Conservation (phyloP, 2,113 vertebrate genomes). For the Nycticryphes semicollaris region DNA sequence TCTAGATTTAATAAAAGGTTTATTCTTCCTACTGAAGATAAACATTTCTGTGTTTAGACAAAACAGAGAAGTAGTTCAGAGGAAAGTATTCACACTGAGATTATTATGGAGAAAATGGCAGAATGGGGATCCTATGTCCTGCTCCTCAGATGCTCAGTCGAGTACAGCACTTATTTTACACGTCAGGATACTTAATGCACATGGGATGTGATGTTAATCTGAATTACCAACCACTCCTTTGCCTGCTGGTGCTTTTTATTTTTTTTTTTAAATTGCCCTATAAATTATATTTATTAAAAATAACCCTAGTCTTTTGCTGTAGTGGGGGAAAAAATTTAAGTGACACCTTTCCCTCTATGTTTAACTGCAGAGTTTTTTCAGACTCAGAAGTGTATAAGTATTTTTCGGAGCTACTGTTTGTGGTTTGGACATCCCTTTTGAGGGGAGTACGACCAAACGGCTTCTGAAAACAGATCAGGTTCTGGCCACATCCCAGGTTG, state of each 20-base stretch:
- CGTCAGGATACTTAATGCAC: fast-evolving
- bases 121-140: neutral
- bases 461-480: neutral
- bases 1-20: neutral
- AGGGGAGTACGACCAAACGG: neutral
- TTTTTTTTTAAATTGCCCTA: neutral
- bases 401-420: neutral
- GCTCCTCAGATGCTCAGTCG: neutral
- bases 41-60: neutral
- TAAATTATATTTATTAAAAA: neutral
- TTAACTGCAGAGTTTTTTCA: neutral
- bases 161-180: neutral
- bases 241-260: neutral
- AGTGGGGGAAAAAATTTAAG: neutral
- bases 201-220: neutral
- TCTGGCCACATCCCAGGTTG: neutral
- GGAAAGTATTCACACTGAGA: neutral
- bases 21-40: neutral
- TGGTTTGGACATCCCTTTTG: neutral
- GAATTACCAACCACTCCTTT: neutral
- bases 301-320: neutral
- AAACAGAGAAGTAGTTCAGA: neutral
- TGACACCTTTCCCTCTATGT: neutral
- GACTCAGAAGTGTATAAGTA: neutral
- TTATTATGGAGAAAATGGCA: neutral